phyloP scores from a whole-genome alignment of 2,113 vertebrate genomes.

The human region GRCh38 chr2:48574501-48575000 shows the following conservation, averaged over 20 bases:
- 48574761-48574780: background rate
- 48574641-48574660: background rate
- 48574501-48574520: background rate
- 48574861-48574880: background rate
- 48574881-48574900: background rate
- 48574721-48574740: constrained; percentile 12
- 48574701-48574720: background rate
- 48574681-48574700: background rate
- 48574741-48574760: background rate
- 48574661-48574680: constrained; percentile 9
- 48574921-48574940: background rate
- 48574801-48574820: background rate
- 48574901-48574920: background rate
- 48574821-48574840: background rate
- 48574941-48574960: background rate
- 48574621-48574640: background rate
- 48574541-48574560: constrained; percentile 3
- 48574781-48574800: background rate
- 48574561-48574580: background rate
- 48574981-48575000: background rate
- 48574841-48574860: background rate
- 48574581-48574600: background rate
- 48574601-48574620: background rate
- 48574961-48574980: background rate
- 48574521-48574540: background rate